A percentile compares a stretch with the other conserved stretches of the same genome.
Evolutionary conservation across 2,797 vertebrate species (phyloP).

Genomic region (Enoplosus armatus): DNA sequence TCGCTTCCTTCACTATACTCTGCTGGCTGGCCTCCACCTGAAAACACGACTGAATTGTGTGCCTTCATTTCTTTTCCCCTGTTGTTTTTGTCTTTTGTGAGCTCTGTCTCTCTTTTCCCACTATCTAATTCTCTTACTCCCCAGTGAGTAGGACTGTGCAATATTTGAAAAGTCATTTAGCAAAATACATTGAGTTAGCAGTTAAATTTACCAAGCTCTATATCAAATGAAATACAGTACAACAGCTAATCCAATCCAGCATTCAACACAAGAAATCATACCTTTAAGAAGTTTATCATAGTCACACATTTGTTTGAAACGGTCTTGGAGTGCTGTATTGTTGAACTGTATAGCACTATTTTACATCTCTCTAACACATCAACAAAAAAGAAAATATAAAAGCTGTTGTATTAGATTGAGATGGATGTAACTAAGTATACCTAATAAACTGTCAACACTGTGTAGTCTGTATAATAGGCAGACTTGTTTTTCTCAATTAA

Average conservation of each 20-base stretch:
- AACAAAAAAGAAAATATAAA: not conserved
- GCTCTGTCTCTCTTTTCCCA: not conserved
- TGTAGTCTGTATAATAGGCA: slow-evolving; percentile 2
- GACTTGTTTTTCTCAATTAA: slow-evolving; percentile 10
- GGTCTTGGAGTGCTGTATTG: not conserved
- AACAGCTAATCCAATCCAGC: not conserved
- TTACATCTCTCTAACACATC: not conserved
- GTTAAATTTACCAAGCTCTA: not conserved
- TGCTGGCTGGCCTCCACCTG: slow-evolving; percentile 22
- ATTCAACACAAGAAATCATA: not conserved
- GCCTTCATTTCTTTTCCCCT: slow-evolving; percentile 9
- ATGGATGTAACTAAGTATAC: not conserved
- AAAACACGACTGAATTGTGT: slow-evolving; percentile 13
- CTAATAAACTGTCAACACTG: not conserved
- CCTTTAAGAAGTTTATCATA: not conserved
- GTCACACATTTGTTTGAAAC: not conserved
- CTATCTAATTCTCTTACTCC: not conserved
- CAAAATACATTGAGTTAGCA: not conserved
- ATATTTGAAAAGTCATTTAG: slow-evolving; percentile 1
- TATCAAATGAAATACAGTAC: not conserved
- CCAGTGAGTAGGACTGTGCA: not conserved
- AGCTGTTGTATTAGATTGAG: not conserved
- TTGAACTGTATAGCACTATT: not conserved
- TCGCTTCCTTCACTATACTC: slow-evolving; percentile 53
- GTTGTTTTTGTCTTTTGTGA: slow-evolving; percentile 1